Conservation (phyloP, 1,140 invertebrate genomes). For the Dufourea novaeangliae region DNA sequence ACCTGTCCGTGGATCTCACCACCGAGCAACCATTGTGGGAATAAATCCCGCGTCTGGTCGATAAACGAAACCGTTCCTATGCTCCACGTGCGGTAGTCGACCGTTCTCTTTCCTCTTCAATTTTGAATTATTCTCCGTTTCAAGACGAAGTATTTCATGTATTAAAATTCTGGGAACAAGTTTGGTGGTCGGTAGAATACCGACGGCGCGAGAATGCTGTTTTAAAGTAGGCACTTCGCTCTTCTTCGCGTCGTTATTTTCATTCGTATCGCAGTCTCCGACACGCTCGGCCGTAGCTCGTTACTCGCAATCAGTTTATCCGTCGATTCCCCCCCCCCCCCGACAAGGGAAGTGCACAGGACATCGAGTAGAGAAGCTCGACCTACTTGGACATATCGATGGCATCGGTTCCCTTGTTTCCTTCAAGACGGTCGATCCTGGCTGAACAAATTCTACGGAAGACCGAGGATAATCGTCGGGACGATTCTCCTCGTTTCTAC, state of each 20-base stretch:
- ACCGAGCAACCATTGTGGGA: conserved; percentile 47
- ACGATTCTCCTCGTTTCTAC: not conserved
- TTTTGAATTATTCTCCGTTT: conserved; percentile 13
- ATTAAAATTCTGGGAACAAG: not conserved
- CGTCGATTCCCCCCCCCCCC: not conserved
- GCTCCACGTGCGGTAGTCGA: conserved; percentile 4
- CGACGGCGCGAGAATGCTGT: not conserved
- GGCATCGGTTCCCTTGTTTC: conserved; percentile 23
- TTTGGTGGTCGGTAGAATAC: not conserved
- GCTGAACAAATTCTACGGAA: conserved; percentile 3
- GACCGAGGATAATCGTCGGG: not conserved
- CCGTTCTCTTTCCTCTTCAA: conserved; percentile 40
- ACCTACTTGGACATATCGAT: conserved; percentile 33
- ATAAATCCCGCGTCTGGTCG: conserved; percentile 59
- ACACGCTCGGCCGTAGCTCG: not conserved
- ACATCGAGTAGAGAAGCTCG: conserved; percentile 5
- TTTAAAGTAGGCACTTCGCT: not conserved
- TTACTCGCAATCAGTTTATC: conserved; percentile 18
- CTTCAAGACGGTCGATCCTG: conserved; percentile 4
- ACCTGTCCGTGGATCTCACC: conserved; percentile 67
- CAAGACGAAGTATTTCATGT: not conserved
- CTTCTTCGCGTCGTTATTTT: not conserved
- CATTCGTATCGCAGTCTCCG: not conserved
- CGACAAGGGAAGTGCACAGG: not conserved
- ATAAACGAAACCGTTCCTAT: conserved; percentile 57